A percentile compares a stretch with the other conserved stretches of the same genome.
phyloP scores from a whole-genome alignment of 2,888 invertebrate species.

The Iphiclides podalirius region DNA sequence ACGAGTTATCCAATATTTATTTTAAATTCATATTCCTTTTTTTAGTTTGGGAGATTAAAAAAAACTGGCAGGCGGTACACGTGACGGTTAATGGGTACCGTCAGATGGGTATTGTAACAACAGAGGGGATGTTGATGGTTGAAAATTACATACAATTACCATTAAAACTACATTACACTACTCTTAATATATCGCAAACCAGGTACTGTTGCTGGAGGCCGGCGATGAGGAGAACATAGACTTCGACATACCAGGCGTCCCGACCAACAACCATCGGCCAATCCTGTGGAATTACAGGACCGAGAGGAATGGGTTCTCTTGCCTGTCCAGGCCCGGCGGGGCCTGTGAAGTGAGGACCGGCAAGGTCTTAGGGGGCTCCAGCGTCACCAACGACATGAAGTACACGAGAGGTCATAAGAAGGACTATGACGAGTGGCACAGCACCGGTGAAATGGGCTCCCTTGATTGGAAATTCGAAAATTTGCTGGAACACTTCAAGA shows the following conservation, averaged over 20 bases:
- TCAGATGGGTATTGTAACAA: too few relatives aligned
- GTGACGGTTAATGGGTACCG: too few relatives aligned
- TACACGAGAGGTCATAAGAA: slow-evolving; percentile 66
- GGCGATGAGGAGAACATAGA: slow-evolving; percentile 71
- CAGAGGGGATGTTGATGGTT: too few relatives aligned
- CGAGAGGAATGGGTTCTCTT: slow-evolving; percentile 66
- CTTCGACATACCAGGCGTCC: slow-evolving; percentile 69
- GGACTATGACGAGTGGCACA: slow-evolving; percentile 70
- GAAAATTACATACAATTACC: too few relatives aligned
- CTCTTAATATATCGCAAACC: too few relatives aligned
- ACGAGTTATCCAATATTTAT: neutral
- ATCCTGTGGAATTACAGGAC: slow-evolving; percentile 71
- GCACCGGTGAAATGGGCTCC: slow-evolving; percentile 50
- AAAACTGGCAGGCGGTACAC: too few relatives aligned
- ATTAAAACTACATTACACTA: too few relatives aligned
- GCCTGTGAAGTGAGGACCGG: slow-evolving; percentile 68
- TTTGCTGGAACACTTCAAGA: slow-evolving; percentile 66
- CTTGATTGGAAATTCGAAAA: slow-evolving; percentile 70
- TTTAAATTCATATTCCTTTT: too few relatives aligned
- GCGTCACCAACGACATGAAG: slow-evolving; percentile 71
- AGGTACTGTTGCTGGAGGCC: slow-evolving; percentile 66
- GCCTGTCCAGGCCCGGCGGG: slow-evolving; percentile 65
- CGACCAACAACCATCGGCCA: slow-evolving; percentile 59
- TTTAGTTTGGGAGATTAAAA: neutral
- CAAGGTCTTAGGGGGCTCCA: slow-evolving; percentile 70